Percentiles rank a stretch among this genome's conserved stretches.
Evolutionary conservation across 2,797 vertebrate species (phyloP).

Genomic region (Karalla daura): DNA sequence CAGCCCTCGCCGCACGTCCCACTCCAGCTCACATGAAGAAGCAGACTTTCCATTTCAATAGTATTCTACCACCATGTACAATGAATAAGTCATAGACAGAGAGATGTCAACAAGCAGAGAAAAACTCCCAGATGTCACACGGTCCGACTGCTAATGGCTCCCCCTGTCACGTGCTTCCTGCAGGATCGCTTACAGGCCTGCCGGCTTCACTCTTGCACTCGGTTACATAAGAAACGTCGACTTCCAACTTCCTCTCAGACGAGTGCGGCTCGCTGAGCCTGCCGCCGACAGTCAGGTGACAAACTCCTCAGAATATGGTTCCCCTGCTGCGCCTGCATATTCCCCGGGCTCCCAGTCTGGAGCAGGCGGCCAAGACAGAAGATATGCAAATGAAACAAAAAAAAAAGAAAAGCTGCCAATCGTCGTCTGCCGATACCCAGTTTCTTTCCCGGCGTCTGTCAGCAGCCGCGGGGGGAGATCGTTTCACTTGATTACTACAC

Average conservation of each 20-base stretch:
- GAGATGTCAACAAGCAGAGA: conserved; percentile 47
- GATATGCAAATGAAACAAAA: conserved; percentile 71
- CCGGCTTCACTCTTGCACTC: conserved; percentile 25
- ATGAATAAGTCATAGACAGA: conserved; percentile 74
- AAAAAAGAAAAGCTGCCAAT: conserved; percentile 58
- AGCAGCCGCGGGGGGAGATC: conserved; percentile 55
- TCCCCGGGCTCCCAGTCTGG: conserved; percentile 45
- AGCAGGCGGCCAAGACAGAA: conserved; percentile 47
- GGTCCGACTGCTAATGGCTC: conserved; percentile 60
- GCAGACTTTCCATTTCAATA: conserved; percentile 40
- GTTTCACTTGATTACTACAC: conserved; percentile 67
- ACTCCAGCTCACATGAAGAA: conserved; percentile 25
- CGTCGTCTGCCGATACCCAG: conserved; percentile 31
- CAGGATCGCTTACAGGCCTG: conserved; percentile 35
- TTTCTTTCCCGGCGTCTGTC: conserved; percentile 56
- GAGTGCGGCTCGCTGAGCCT: conserved; percentile 19
- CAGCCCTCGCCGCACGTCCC: conserved; percentile 7
- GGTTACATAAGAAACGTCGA: conserved; percentile 51
- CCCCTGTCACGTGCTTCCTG: conserved; percentile 32
- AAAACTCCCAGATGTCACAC: conserved; percentile 43
- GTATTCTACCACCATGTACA: conserved; percentile 40
- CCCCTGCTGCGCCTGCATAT: conserved; percentile 26
- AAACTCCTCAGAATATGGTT: conserved; percentile 28
- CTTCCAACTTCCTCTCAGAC: not conserved
- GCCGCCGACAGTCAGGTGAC: conserved; percentile 30